phyloP scores from a whole-genome alignment of 1,140 invertebrate species.

The Lepidurus couesii region DNA sequence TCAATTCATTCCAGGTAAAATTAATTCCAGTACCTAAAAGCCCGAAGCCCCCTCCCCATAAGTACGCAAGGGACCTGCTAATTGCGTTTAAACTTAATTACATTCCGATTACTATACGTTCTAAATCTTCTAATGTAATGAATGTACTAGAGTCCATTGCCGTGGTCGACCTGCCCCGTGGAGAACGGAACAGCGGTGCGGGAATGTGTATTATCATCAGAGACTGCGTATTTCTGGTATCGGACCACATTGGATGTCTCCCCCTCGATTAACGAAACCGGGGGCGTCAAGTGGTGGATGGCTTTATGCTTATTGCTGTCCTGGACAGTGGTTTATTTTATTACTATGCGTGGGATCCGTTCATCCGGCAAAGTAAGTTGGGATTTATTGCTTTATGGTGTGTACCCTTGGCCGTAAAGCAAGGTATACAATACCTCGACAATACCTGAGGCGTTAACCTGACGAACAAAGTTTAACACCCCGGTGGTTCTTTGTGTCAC shows the following conservation, averaged over 20 bases:
- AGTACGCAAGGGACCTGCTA: neutral
- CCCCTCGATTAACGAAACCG: slow-evolving; percentile 70
- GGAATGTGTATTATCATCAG: slow-evolving; percentile 74
- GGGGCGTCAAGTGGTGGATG: slow-evolving; percentile 89
- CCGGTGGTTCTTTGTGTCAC: slow-evolving; percentile 36
- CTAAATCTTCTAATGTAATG: neutral
- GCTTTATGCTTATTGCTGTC: slow-evolving; percentile 83
- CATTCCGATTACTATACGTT: neutral
- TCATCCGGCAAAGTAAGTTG: slow-evolving; percentile 84
- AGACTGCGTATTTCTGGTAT: slow-evolving; percentile 87
- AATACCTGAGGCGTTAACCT: no score
- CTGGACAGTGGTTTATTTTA: slow-evolving; percentile 93
- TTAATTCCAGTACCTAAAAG: neutral
- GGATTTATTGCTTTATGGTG: neutral
- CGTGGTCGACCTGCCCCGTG: slow-evolving; percentile 73
- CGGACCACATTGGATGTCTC: slow-evolving; percentile 75
- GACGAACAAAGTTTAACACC: neutral
- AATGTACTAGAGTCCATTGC: slow-evolving; percentile 59
- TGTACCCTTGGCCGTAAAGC: slow-evolving; percentile 29
- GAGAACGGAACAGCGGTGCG: slow-evolving; percentile 60
- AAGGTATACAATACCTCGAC: neutral
- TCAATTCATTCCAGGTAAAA: slow-evolving; percentile 77
- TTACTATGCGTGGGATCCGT: slow-evolving; percentile 97
- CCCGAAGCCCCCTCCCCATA: neutral
- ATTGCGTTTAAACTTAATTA: slow-evolving; percentile 1